Conservation (phyloP, 2,797 vertebrate species). For the Silurus lanzhouensis region DNA sequence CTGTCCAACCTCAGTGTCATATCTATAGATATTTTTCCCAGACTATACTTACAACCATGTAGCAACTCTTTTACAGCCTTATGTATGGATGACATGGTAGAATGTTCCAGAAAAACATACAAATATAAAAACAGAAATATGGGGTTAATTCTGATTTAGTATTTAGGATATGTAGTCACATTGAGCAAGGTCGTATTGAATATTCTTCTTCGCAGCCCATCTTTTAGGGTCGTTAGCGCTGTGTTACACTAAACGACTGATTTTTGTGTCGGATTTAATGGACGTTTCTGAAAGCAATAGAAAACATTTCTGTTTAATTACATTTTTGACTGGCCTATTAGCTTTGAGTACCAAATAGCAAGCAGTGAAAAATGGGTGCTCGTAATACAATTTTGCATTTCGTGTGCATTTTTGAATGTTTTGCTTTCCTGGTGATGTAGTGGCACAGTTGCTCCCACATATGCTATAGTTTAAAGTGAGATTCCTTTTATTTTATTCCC, state of each 20-base stretch:
- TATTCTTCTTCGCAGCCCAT: background rate
- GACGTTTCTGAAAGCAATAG: background rate
- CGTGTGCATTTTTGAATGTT: background rate
- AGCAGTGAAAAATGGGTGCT: background rate
- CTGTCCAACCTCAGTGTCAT: no score
- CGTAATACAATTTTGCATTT: background rate
- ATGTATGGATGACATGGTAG: background rate
- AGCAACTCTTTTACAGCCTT: background rate
- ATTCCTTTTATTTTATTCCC: background rate
- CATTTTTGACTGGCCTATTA: slow-evolving; percentile 2
- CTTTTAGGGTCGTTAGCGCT: background rate
- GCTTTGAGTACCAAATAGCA: slow-evolving; percentile 4
- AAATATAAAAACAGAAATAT: background rate
- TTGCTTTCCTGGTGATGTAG: no score
- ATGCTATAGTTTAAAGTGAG: background rate
- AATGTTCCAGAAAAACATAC: background rate
- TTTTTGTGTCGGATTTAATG: slow-evolving; percentile 19
- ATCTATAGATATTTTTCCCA: no score
- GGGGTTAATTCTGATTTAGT: no score
- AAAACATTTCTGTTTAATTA: slow-evolving; percentile 18
- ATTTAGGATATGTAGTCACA: background rate
- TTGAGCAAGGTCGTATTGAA: background rate
- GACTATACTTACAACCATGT: no score
- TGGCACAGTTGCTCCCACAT: background rate
- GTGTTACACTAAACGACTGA: slow-evolving; percentile 11